Conservation (phyloP, 2,888 invertebrate genomes). For the Ashinkailepas kermadecensis region DNA sequence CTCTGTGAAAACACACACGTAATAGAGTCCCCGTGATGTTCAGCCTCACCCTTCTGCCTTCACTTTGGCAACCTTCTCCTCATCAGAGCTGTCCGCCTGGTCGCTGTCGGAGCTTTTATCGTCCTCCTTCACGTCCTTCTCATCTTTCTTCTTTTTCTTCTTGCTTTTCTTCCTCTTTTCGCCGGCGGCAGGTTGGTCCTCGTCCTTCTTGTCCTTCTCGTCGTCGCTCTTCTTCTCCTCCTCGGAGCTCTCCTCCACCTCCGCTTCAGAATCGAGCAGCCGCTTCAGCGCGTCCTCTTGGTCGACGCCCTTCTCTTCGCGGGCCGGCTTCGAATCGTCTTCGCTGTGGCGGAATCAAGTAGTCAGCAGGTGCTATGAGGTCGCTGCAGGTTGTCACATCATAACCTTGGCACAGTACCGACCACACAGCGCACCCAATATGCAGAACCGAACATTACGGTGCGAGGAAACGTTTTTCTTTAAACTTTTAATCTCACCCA, state of each 20-base stretch:
- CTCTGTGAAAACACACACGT: too few relatives aligned
- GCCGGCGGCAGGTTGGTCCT: conserved; percentile 49
- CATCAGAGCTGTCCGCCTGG: conserved; percentile 24
- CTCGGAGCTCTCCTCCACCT: conserved; percentile 69
- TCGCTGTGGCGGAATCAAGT: conserved; percentile 31
- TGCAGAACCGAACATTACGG: too few relatives aligned
- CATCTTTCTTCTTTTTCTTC: conserved; percentile 47
- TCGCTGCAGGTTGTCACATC: too few relatives aligned
- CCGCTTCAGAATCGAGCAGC: conserved; percentile 77
- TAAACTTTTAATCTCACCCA: too few relatives aligned
- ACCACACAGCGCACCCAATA: conserved; percentile 31
- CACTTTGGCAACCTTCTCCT: conserved; percentile 8
- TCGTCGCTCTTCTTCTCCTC: conserved; percentile 67
- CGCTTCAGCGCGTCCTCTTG: conserved; percentile 83
- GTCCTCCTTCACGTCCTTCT: conserved; percentile 25
- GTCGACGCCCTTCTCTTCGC: conserved; percentile 79
- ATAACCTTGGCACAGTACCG: neutral
- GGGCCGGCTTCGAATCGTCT: conserved; percentile 56
- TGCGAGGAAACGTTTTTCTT: too few relatives aligned
- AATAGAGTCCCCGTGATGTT: neutral
- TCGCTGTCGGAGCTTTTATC: conserved; percentile 26
- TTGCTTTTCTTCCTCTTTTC: conserved; percentile 40
- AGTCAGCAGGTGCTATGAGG: too few relatives aligned
- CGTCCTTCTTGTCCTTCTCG: conserved; percentile 62
- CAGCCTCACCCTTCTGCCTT: neutral